Evolutionary conservation across 2,113 vertebrate genomes (phyloP), one percentile per base, ranked within the genome.

Genomic region (Dasyornis broadbenti): DNA sequence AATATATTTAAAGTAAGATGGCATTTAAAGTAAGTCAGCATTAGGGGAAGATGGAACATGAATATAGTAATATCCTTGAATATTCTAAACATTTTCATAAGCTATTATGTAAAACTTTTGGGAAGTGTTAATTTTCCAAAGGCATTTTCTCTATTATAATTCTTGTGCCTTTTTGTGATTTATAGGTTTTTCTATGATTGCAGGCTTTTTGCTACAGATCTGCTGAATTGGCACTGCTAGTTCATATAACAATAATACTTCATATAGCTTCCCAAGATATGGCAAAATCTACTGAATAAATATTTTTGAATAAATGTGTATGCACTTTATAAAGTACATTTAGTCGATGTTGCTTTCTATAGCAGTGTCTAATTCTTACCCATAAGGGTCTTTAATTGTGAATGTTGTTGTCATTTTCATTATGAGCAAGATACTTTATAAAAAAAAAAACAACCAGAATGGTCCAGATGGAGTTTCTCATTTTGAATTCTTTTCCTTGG

Each of bases 401-500:
- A 81, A 63, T 50, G 19, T 33, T n/a, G 15, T 39, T 56, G 17
- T 65, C 28, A 47, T 72, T 70, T 86, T 85, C 53, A 71, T 47
- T 78, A 68, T 16, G 33, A 71, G 23, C 10, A 66, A 71, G 7
- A 9, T 18, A 45, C 12, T 73, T 73, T 10, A 35, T 13, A 20
- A 53, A 71, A 60, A 17, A 42, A 16, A 63, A 35, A 35, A 24
- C 30, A 15, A 39, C 12, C 49, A 70, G 7, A 77, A 59, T 24
- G 12, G 11, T 68, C 61, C 82, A 94, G 87, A 92, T 92, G 61
- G 42, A 92, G 24, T 64, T 76, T 65, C 78, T 86, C 4, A 64
- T 88, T 95, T 82, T 95, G 22, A 85, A 96, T 90, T 85, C 28
- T 71, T 45, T 90, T 91, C 23, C 66, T 65, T 82, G 59, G 52